A percentile compares a stretch with the other conserved stretches of the same genome.
These are phyloP conservation scores for Amiota communis DNA, from an alignment of 2,888 invertebrate species.

Conservation along the genomic window DNA sequence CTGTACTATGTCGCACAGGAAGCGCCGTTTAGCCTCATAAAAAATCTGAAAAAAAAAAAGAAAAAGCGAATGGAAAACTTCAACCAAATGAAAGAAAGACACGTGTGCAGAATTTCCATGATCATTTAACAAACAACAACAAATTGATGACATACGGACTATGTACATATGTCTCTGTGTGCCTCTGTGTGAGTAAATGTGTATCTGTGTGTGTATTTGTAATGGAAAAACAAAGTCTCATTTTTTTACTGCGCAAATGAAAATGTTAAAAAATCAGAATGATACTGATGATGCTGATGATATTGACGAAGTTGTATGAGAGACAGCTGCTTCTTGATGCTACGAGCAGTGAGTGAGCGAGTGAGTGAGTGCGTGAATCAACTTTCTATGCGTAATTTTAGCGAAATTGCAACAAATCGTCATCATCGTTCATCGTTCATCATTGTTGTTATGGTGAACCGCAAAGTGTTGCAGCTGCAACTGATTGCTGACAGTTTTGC, in stretches of 20 bases:
- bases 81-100: slow-evolving; percentile 37
- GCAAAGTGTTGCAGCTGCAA: slow-evolving; percentile 38
- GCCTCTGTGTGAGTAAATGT: no score
- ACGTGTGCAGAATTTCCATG: slow-evolving; percentile 60
- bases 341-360: no score
- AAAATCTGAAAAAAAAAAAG: slow-evolving; percentile 51
- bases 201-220: no score
- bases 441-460: slow-evolving; percentile 1
- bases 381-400: slow-evolving; percentile 62
- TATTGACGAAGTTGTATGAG: slow-evolving; percentile 53
- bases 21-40: slow-evolving; percentile 61
- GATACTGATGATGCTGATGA: slow-evolving; percentile 30
- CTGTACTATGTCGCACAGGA: slow-evolving; percentile 21
- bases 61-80: background rate
- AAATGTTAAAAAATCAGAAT: background rate
- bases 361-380: slow-evolving; percentile 44
- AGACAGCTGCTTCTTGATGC: slow-evolving; percentile 36
- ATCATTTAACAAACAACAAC: background rate
- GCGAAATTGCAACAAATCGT: slow-evolving; percentile 56
- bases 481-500: slow-evolving; percentile 19
- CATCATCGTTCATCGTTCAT: background rate
- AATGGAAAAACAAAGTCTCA: no score
- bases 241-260: slow-evolving; percentile 46
- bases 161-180: no score
- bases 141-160: no score